These are phyloP conservation scores for Callionymus lyra DNA, from an alignment of 2,113 vertebrate genomes.

Conservation along the genomic window DNA sequence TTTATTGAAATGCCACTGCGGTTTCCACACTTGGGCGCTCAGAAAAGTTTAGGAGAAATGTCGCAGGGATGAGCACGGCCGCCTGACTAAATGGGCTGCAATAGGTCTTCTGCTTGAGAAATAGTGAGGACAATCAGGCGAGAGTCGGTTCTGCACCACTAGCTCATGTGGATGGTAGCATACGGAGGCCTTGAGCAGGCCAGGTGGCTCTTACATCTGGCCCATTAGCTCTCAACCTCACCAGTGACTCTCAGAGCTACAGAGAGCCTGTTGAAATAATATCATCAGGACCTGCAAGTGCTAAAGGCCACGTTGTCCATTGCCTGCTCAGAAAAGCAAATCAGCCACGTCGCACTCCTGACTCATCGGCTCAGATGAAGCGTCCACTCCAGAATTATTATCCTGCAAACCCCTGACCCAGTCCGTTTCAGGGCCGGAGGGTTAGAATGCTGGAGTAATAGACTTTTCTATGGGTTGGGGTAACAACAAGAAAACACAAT, in stretches of 20 bases:
- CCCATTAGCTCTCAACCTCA: conserved; percentile 48
- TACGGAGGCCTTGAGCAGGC: conserved; percentile 29
- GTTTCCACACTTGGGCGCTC: conserved; percentile 10
- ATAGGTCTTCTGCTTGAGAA: conserved; percentile 19
- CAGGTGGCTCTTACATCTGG: conserved; percentile 60
- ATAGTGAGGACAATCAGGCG: conserved; percentile 20
- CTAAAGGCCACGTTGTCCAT: conserved; percentile 27
- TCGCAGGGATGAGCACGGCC: conserved; percentile 17
- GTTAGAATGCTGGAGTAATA: too few species aligned
- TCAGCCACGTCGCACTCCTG: conserved; percentile 5
- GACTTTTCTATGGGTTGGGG: too few species aligned
- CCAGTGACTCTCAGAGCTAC: conserved; percentile 43
- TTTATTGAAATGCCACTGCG: conserved; percentile 25
- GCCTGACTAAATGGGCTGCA: conserved; percentile 24
- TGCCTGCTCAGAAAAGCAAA: conserved; percentile 26
- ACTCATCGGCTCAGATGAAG: conserved; percentile 7
- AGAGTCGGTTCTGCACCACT: conserved; percentile 33
- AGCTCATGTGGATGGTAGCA: conserved; percentile 30
- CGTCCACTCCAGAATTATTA: background rate
- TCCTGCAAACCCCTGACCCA: background rate
- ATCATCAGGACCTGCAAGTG: conserved; percentile 36
- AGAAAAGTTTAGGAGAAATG: conserved; percentile 23
- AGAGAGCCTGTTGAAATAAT: conserved; percentile 49
- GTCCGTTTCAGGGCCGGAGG: background rate
- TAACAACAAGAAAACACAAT: too few species aligned